A percentile compares a stretch with the other conserved stretches of the same genome.
These are phyloP conservation scores for Ophioninae sp. DNA, from an alignment of 2,888 invertebrate species.

Conservation along the genomic window DNA sequence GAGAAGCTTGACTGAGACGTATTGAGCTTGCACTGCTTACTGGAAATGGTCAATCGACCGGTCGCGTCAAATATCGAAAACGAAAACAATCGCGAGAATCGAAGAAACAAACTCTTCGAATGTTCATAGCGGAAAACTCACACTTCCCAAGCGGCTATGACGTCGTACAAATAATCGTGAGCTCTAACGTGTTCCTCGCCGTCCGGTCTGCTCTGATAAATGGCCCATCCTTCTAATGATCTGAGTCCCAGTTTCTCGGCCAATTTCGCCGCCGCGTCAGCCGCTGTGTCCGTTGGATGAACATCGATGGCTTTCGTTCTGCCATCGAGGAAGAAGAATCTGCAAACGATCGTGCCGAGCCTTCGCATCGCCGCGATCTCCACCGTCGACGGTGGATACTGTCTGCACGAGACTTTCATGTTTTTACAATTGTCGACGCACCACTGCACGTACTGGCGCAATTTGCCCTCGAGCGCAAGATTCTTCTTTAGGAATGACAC, in stretches of 20 bases:
- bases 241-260: slow-evolving; percentile 93
- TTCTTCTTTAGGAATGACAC: slow-evolving; percentile 89
- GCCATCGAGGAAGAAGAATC: slow-evolving; percentile 97
- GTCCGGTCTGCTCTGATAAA: slow-evolving; percentile 93
- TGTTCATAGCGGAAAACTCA: slow-evolving; percentile 79
- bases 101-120: slow-evolving; percentile 1
- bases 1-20: slow-evolving; percentile 82
- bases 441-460: slow-evolving; percentile 95
- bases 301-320: slow-evolving; percentile 97
- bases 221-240: slow-evolving; percentile 96
- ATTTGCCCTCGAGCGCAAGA: slow-evolving; percentile 85
- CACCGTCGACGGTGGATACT: slow-evolving; percentile 94
- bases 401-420: slow-evolving; percentile 90
- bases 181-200: slow-evolving; percentile 95
- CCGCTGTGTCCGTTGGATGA: slow-evolving; percentile 96
- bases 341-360: slow-evolving; percentile 94
- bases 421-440: slow-evolving; percentile 96
- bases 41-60: slow-evolving; percentile 66
- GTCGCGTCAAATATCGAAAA: slow-evolving; percentile 38
- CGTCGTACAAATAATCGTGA: slow-evolving; percentile 95
- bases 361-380: slow-evolving; percentile 96
- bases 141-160: slow-evolving; percentile 97
- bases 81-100: slow-evolving; percentile 24
- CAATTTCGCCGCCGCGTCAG: slow-evolving; percentile 93
- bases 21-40: slow-evolving; percentile 84